These are phyloP conservation scores for Pristionchus entomophagus DNA, from an alignment of 2,888 invertebrate species.

Conservation along the genomic window DNA sequence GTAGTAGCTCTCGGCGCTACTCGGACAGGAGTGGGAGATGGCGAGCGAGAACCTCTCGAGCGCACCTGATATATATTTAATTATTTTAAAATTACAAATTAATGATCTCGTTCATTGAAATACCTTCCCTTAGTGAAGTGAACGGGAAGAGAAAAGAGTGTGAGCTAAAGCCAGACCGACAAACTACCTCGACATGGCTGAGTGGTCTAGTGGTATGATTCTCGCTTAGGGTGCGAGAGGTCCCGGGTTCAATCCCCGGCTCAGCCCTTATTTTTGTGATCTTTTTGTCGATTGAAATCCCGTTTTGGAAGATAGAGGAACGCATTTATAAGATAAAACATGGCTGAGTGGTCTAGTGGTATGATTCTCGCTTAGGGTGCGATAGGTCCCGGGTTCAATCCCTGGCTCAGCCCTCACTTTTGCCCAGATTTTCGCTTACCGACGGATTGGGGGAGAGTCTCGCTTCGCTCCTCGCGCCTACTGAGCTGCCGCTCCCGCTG, in stretches of 20 bases:
- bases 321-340: background rate
- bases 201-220: slow-evolving; percentile 77
- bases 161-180: background rate
- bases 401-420: slow-evolving; percentile 49
- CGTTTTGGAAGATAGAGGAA: background rate
- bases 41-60: slow-evolving; percentile 18
- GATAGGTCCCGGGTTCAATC: slow-evolving; percentile 76
- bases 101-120: background rate
- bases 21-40: background rate
- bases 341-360: slow-evolving; percentile 76
- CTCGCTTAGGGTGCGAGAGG: slow-evolving; percentile 77
- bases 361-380: slow-evolving; percentile 77
- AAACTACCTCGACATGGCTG: slow-evolving; percentile 50
- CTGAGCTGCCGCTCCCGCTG: too few species aligned
- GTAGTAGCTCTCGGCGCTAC: too few species aligned
- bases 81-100: background rate
- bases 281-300: background rate
- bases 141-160: background rate
- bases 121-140: background rate
- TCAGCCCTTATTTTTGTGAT: slow-evolving; percentile 53
- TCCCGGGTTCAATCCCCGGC: slow-evolving; percentile 75
- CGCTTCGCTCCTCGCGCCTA: slow-evolving; percentile 71
- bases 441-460: slow-evolving; percentile 75
- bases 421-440: slow-evolving; percentile 75
- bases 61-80: background rate